A percentile compares a stretch with the other conserved stretches of the same genome.
Evolutionary conservation across 2,797 vertebrate species (phyloP).

Genomic region (Holocentrus rufus): DNA sequence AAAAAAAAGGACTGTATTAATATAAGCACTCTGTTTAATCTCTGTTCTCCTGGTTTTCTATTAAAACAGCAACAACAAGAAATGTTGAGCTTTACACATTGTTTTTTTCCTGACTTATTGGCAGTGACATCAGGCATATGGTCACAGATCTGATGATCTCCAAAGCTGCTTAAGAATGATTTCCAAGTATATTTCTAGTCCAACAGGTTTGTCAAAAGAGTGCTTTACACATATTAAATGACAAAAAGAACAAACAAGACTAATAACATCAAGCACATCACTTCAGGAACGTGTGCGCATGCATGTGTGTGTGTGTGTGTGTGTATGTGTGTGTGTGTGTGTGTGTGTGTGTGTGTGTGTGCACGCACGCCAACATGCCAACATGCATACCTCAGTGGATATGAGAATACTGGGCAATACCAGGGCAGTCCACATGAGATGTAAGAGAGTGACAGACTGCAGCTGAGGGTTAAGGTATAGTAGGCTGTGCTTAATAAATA

Average conservation of each 20-base stretch:
- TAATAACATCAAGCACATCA: not conserved
- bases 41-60: slow-evolving; percentile 79
- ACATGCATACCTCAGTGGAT: slow-evolving; percentile 10
- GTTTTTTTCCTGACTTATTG: slow-evolving; percentile 40
- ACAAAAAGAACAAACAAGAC: not conserved
- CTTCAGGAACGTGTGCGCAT: not conserved
- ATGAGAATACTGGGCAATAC: slow-evolving; percentile 27
- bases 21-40: slow-evolving; percentile 67
- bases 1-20: slow-evolving; percentile 65
- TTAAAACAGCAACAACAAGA: slow-evolving; percentile 80
- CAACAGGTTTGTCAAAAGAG: too few relatives aligned
- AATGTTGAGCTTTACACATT: slow-evolving; percentile 46
- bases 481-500: slow-evolving; percentile 15
- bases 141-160: not conserved
- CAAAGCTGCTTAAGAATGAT: too few relatives aligned
- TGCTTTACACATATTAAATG: not conserved
- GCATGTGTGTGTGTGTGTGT: not conserved
- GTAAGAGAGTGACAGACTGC: slow-evolving; percentile 22
- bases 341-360: not conserved
- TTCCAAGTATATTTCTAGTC: too few relatives aligned
- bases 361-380: too few relatives aligned
- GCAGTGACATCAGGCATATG: not conserved
- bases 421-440: slow-evolving; percentile 19
- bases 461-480: slow-evolving; percentile 38
- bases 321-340: not conserved